Percentiles rank a stretch among this genome's conserved stretches.
Evolutionary conservation across 2,888 invertebrate genomes (phyloP).

Genomic region (Danaus chrysippus): DNA sequence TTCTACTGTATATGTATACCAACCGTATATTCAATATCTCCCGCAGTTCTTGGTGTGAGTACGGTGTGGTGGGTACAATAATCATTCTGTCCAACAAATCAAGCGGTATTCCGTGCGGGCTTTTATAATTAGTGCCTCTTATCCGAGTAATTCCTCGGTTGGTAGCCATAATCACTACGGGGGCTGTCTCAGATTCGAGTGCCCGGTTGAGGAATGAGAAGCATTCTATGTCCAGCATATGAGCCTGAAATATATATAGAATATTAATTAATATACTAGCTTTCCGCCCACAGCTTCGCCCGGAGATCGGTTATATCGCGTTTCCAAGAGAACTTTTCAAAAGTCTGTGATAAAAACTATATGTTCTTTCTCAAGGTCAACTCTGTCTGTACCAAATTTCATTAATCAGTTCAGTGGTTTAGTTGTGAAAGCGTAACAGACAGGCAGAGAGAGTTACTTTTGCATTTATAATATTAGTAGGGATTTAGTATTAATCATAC

Average conservation of each 20-base stretch:
- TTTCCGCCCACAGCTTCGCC: too few relatives aligned
- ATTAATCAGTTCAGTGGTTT: too few relatives aligned
- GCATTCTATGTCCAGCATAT: slow-evolving; percentile 99
- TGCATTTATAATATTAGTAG: too few relatives aligned
- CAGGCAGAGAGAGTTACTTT: too few relatives aligned
- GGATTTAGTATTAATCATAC: neutral
- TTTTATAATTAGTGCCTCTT: slow-evolving; percentile 94
- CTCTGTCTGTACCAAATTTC: too few relatives aligned
- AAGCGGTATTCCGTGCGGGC: slow-evolving; percentile 98
- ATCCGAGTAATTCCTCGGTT: slow-evolving; percentile 97
- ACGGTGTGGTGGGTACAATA: slow-evolving; percentile 94
- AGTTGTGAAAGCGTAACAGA: too few relatives aligned
- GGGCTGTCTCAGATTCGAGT: slow-evolving; percentile 97
- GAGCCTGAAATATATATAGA: slow-evolving; percentile 79
- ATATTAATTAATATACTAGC: neutral
- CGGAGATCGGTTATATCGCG: too few relatives aligned
- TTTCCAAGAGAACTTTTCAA: too few relatives aligned
- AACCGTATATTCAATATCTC: slow-evolving; percentile 94
- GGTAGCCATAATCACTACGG: slow-evolving; percentile 99
- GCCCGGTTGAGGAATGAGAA: slow-evolving; percentile 99
- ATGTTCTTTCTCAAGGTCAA: too few relatives aligned
- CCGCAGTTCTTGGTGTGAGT: slow-evolving; percentile 91
- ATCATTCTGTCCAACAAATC: slow-evolving; percentile 97
- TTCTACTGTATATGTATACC: too few relatives aligned
- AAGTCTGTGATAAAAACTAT: too few relatives aligned